Conservation (phyloP, 2,888 invertebrate species). For the Agriopis aurantiaria region DNA sequence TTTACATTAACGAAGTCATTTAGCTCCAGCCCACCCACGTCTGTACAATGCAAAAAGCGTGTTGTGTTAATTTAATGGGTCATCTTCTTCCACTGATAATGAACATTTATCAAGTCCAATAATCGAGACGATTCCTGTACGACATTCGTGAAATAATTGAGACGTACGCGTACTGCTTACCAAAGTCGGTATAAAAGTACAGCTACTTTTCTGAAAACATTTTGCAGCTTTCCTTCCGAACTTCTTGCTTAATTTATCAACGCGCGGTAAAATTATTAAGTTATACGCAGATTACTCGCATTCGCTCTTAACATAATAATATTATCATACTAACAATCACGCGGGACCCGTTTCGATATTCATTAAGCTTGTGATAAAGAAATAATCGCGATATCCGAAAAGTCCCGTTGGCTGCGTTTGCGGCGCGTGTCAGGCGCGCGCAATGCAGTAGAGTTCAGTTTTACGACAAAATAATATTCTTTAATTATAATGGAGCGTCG, state of each 20-base stretch:
- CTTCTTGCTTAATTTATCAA: background rate
- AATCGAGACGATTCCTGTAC: constrained; percentile 25
- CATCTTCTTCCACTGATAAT: constrained; percentile 43
- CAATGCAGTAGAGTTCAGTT: constrained; percentile 63
- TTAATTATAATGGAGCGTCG: constrained; percentile 83
- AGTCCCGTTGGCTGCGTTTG: constrained; percentile 64
- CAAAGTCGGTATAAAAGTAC: constrained; percentile 22
- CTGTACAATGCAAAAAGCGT: constrained; percentile 22
- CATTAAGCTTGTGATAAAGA: constrained; percentile 64
- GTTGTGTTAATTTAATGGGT: constrained; percentile 43
- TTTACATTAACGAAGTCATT: constrained; percentile 29
- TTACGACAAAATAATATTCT: constrained; percentile 84
- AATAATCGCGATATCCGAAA: constrained; percentile 52
- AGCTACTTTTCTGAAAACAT: constrained; percentile 30
- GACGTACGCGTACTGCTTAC: constrained; percentile 29
- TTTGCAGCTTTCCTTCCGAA: background rate
- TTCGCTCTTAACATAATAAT: constrained; percentile 39
- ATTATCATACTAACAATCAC: constrained; percentile 43
- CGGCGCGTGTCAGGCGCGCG: constrained; percentile 73
- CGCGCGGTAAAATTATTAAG: constrained; percentile 13
- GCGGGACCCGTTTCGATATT: constrained; percentile 50
- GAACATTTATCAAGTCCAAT: constrained; percentile 34
- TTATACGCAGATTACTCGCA: constrained; percentile 31
- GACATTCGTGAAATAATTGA: constrained; percentile 36
- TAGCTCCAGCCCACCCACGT: constrained; percentile 35